Percentiles rank a stretch among this genome's conserved stretches.
phyloP scores from a whole-genome alignment of 2,113 vertebrate species.

The Apus apus region DNA sequence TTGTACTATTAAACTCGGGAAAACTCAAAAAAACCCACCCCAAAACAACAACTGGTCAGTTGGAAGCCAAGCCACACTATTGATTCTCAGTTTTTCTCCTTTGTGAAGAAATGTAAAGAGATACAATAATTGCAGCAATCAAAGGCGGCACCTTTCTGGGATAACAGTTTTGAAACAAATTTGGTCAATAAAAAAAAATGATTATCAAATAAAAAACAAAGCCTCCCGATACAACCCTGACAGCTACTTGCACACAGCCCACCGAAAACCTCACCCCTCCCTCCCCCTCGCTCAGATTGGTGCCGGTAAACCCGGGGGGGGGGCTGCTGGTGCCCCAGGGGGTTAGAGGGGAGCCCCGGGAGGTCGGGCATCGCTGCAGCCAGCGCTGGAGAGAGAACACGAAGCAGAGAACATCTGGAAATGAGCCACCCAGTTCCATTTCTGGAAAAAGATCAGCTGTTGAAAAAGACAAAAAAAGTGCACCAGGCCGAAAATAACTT shows the following conservation, averaged over 20 bases:
- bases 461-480: background rate
- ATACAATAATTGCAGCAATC: background rate
- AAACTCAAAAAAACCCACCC: background rate
- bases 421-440: background rate
- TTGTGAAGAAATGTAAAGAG: background rate
- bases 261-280: background rate
- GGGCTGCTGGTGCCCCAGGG: fast-evolving
- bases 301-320: fast-evolving
- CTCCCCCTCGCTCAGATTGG: fast-evolving
- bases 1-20: background rate
- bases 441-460: background rate
- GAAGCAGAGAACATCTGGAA: background rate
- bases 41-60: background rate
- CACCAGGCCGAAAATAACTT: background rate
- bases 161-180: background rate
- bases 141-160: background rate
- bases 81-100: background rate
- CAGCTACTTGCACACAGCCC: background rate
- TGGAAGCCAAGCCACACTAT: background rate
- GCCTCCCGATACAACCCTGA: background rate
- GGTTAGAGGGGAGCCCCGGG: background rate
- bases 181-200: background rate
- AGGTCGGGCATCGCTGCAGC: background rate
- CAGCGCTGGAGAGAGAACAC: background rate
- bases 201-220: background rate